These are phyloP conservation scores for Heptranchias perlo DNA, from an alignment of 2,113 vertebrate species.

Conservation along the genomic window DNA sequence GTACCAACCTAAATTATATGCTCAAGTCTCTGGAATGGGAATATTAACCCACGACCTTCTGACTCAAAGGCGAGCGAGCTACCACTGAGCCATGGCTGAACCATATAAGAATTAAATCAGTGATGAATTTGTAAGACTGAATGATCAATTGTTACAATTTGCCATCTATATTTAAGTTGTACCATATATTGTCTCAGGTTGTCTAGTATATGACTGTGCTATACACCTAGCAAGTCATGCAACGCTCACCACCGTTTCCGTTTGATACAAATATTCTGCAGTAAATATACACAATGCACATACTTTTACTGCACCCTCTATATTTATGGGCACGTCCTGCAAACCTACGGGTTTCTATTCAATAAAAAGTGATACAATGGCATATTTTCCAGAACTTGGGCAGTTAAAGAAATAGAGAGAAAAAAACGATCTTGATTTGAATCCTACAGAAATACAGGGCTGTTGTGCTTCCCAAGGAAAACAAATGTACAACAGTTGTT, in stretches of 20 bases:
- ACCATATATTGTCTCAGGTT: not conserved
- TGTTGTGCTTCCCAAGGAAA: not conserved
- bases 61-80: not conserved
- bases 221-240: not conserved
- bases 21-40: not conserved
- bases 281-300: not conserved
- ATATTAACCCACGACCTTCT: not conserved
- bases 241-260: not conserved
- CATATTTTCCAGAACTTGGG: not conserved
- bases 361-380: not conserved
- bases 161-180: not conserved
- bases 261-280: not conserved
- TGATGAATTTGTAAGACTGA: not conserved
- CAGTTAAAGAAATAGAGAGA: not conserved
- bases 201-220: no score
- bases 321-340: not conserved
- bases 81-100: no score
- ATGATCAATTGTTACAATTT: not conserved
- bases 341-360: not conserved
- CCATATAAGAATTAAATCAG: not conserved
- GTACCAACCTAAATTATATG: not conserved
- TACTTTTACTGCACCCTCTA: not conserved
- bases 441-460: not conserved
- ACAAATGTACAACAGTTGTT: not conserved
- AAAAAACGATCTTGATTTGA: not conserved